Base-by-base conservation (phyloP, 2,797 vertebrate species). In the Pipistrellus pygmaeus region DNA sequence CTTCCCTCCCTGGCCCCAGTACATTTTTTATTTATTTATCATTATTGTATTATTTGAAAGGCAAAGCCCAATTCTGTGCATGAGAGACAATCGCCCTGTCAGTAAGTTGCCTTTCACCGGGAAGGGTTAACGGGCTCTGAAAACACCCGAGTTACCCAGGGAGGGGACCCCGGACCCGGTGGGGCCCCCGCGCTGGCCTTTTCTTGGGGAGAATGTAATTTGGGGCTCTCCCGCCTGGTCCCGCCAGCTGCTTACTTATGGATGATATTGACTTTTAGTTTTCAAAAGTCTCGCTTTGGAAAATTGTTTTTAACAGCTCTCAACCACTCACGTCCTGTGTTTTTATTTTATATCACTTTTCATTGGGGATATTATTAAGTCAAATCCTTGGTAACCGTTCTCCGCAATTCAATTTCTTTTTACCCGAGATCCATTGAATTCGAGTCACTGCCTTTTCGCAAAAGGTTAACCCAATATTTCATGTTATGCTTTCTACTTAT, bases 381-480 rank as follows among this genome's bases (percentile, higher is more conserved):
- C 88, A 98, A 94, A 96, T 96, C 92, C n/a, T 88, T 88, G 72
- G 86, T 88, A 96, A 96, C 97, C 78, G 44, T 94, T 97, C 15
- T 60, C 82, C 85, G 32, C 94, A 97, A 95, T 97, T 76, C 93
- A 97, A 95, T 96, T 96, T 88, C 60, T 87, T 95, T 96, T 98
- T 97, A 94, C 90, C 97, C 86, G 89, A 88, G 95, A 97, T 96
- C 83, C 94, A 93, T 77, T 92, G 95, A 97, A 97, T 96, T 97
- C 94, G 88, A 85, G 94, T 92, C 96, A 89, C 87, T 97, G 96
- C 83, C 77, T 97, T 97, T 98, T 97, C 68, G 73, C 95, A 97
- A 97, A 97, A 98, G 97, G 96, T 98, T 96, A 98, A 96, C 95
- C 88, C 90, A 97, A 85, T 97, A 91, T 96, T 97, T 98, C 97